Evolutionary conservation across 2,888 invertebrate genomes (phyloP).

Genomic region (Drosophila sordidula): DNA sequence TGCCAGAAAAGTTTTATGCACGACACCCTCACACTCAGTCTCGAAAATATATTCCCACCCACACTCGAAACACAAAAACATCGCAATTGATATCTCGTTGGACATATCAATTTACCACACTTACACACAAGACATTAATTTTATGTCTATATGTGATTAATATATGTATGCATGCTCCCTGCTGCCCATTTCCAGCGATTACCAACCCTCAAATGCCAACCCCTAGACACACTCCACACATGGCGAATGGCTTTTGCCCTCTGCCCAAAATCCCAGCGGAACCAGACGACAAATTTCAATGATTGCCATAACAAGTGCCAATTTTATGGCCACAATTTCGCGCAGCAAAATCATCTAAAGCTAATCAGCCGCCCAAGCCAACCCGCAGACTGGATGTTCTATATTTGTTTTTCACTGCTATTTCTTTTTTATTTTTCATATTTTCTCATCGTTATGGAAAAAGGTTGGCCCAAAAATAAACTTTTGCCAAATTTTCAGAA

Average conservation of each 20-base stretch:
- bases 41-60: conserved; percentile 61
- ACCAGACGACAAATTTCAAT: conserved; percentile 54
- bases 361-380: conserved; percentile 46
- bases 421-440: conserved; percentile 23
- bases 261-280: conserved; percentile 51
- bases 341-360: conserved; percentile 30
- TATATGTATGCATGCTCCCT: conserved; percentile 7
- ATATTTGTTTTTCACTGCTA: conserved; percentile 18
- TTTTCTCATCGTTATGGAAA: conserved; percentile 62
- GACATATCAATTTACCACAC: conserved; percentile 76
- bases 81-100: conserved; percentile 62
- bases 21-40: not conserved
- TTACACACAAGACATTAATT: conserved; percentile 69
- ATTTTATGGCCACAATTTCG: conserved; percentile 40
- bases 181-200: not conserved
- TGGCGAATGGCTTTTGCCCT: conserved; percentile 9
- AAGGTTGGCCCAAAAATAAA: conserved; percentile 47
- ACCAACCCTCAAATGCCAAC: conserved; percentile 25
- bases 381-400: conserved; percentile 11
- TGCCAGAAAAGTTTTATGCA: conserved; percentile 12
- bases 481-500: conserved; percentile 73
- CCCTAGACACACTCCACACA: conserved; percentile 20
- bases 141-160: conserved; percentile 75
- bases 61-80: conserved; percentile 22
- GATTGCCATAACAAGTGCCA: conserved; percentile 74